Evolutionary conservation across 2,888 invertebrate species (phyloP), one percentile per base, ranked within the genome.

Genomic region (Didymodactylos carnosus): DNA sequence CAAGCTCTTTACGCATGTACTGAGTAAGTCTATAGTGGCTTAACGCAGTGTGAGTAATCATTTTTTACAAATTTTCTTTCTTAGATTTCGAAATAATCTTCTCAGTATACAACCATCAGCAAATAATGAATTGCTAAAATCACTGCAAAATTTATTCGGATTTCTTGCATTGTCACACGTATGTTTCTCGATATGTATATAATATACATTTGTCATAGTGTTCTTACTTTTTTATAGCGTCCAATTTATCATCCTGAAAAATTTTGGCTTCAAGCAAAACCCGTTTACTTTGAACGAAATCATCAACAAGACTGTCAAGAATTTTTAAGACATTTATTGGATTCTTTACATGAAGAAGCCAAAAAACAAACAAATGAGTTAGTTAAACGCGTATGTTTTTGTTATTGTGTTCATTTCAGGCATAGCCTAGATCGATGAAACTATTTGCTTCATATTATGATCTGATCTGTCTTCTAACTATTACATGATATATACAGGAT

Each of bases 261-360:
- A n/a, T 62, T 62, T 62, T 62, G 62, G 62, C 62, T 35, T 35
- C 62, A 62, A 62, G 35, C 62, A 11, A 62, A 62, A 62, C 62
- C 62, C n/a, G n/a, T n/a, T n/a, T 81, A 82, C 76, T 86, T 86
- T 80, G 81, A 82, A 35, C 83, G 84, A 10, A 87, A 87, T 79
- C 90, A 91, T 77, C 93, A 93, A 80, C 92, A 92, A 82, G 92
- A 92, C 82, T 90, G 91, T 0, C 92, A 92, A 84, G 92, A 93
- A 84, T 92, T 92, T 82, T 87, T 93, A 75, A 89, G 90, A 73
- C 90, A 91, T 79, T 86, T 93, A 40, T 87, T 93, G 85, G 91
- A 92, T 82, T 91, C 90, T 87, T 86, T 93, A 78, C 91, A 92
- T 80, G 89, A 90, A 75, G 92, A 92, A 62, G 62, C 62, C 2